Percentiles rank a stretch among this genome's conserved stretches.
phyloP scores from a whole-genome alignment of 2,797 vertebrate genomes.

The Pogonophryne albipinna region DNA sequence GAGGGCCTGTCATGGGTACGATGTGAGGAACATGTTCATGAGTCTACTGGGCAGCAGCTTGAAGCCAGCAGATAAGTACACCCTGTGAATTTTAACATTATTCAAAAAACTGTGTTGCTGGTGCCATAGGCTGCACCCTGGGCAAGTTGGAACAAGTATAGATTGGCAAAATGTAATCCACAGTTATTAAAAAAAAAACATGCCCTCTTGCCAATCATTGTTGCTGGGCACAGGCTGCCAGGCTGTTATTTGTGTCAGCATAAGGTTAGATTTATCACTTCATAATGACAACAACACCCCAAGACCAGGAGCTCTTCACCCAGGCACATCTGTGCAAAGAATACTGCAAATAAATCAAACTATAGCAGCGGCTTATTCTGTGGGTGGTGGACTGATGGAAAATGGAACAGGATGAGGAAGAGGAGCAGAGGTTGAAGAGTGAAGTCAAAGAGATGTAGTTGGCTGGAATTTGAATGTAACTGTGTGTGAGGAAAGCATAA shows the following conservation, averaged over 20 bases:
- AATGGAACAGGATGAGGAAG: slow-evolving; percentile 18
- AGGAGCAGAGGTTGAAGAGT: slow-evolving; percentile 29
- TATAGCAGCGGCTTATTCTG: slow-evolving; percentile 55
- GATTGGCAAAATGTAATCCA: slow-evolving; percentile 23
- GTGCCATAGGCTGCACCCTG: slow-evolving; percentile 26
- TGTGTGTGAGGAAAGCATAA: not conserved
- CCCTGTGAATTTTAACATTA: slow-evolving; percentile 45
- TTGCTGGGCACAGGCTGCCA: slow-evolving; percentile 14
- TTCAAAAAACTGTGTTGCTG: slow-evolving; percentile 35
- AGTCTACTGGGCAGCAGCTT: slow-evolving; percentile 48
- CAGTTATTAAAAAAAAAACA: not conserved
- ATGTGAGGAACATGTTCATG: slow-evolving; percentile 34
- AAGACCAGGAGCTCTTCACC: slow-evolving; percentile 40
- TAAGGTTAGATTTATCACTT: slow-evolving; percentile 54
- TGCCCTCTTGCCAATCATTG: slow-evolving; percentile 16
- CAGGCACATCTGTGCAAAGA: slow-evolving; percentile 63
- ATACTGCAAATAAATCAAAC: slow-evolving; percentile 64
- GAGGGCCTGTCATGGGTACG: slow-evolving; percentile 43
- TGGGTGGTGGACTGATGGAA: slow-evolving; percentile 33
- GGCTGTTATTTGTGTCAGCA: slow-evolving; percentile 53
- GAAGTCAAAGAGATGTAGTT: slow-evolving; percentile 23
- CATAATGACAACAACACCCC: slow-evolving; percentile 49
- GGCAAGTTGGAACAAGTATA: slow-evolving; percentile 43
- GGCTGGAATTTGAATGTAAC: slow-evolving; percentile 18
- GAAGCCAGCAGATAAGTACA: slow-evolving; percentile 45